These are phyloP conservation scores for Eudemis profundana DNA, from an alignment of 2,888 invertebrate genomes.

Conservation along the genomic window DNA sequence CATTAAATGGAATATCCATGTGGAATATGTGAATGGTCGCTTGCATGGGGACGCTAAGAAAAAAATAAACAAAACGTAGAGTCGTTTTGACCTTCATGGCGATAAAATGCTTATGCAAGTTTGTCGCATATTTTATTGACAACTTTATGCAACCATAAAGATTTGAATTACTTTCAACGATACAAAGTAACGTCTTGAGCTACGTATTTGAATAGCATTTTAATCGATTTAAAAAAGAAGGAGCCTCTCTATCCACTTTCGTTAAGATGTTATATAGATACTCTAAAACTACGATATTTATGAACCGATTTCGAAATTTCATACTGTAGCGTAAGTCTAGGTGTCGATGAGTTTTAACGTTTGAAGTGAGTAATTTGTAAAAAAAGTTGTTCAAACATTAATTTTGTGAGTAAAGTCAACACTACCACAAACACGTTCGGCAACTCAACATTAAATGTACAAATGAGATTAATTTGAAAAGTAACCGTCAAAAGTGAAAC, in stretches of 20 bases:
- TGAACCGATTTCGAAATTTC: too few species aligned
- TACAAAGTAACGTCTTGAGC: too few species aligned
- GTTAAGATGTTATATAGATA: too few species aligned
- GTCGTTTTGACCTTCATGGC: conserved; percentile 1
- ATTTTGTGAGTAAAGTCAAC: not conserved
- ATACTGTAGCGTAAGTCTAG: too few species aligned
- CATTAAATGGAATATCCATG: conserved; percentile 41
- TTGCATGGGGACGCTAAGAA: conserved; percentile 29
- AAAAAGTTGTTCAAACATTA: not conserved
- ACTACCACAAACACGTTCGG: not conserved
- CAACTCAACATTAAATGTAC: conserved; percentile 12
- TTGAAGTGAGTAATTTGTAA: too few species aligned
- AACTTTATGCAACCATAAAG: not conserved
- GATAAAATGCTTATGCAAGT: conserved; percentile 1
- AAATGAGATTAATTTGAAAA: conserved; percentile 30
- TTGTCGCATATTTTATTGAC: conserved; percentile 4
- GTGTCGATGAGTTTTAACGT: too few species aligned
- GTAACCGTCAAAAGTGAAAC: conserved; percentile 31
- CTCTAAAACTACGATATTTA: too few species aligned
- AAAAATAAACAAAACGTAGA: conserved; percentile 14
- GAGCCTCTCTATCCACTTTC: too few species aligned
- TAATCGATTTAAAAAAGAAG: too few species aligned
- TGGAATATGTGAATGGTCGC: conserved; percentile 35
- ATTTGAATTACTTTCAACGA: not conserved
- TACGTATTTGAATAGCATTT: too few species aligned